A percentile compares a stretch with the other conserved stretches of the same genome.
Conservation (phyloP, 2,888 invertebrate species). For the Phytoseiulus persimilis region DNA sequence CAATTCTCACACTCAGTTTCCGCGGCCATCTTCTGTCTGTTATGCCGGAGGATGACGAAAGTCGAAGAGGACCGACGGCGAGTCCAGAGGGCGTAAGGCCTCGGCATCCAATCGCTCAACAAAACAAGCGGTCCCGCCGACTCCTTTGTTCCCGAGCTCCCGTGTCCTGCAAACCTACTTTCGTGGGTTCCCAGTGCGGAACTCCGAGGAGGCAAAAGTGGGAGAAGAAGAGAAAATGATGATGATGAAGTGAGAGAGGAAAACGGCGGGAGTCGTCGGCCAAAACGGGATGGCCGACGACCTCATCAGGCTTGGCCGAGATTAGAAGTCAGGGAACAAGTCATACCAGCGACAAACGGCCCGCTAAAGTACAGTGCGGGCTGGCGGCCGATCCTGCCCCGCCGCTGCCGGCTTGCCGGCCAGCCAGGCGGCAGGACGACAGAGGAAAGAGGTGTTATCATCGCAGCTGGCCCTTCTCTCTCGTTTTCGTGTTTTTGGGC, state of each 20-base stretch:
- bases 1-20: no score
- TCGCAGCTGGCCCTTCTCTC: background rate
- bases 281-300: background rate
- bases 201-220: background rate
- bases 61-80: no score
- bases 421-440: background rate
- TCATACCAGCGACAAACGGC: background rate
- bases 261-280: background rate
- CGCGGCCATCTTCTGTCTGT: no score
- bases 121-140: no score
- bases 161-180: background rate
- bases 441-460: background rate
- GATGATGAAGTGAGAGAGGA: background rate
- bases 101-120: no score
- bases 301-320: background rate
- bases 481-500: background rate
- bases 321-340: slow-evolving; percentile 5
- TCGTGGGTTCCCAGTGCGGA: background rate
- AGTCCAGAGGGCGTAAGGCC: no score
- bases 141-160: background rate
- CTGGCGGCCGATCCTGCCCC: background rate
- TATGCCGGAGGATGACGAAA: no score
- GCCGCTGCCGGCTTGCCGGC: background rate
- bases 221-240: background rate
- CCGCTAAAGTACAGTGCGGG: background rate